Base-by-base conservation (phyloP, 2,113 vertebrate species). In the Lepus timidus region DNA sequence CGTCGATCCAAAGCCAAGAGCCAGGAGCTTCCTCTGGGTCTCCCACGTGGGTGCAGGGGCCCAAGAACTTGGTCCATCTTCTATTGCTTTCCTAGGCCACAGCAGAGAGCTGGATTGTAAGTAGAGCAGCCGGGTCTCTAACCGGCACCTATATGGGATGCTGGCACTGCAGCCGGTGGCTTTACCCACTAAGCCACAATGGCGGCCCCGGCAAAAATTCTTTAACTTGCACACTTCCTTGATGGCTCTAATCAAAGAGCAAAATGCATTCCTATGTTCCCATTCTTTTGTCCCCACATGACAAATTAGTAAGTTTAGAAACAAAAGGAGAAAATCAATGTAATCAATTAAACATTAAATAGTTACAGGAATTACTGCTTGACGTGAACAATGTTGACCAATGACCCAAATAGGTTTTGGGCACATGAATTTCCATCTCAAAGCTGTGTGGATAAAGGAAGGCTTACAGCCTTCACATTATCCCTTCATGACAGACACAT, bases 381-480 rank as follows among this genome's bases (percentile, higher is more conserved):
- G 71, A 96, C 61, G 55, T 64, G 25, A 88, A 74, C 68, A 92
- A 49, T 4, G 74, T 6, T 96, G 94, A 95, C 96, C 93, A 76
- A 5, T 23, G 88, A 96, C 95, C 96, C 96, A 95, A 51, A 97
- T 82, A 80, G 6, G 67, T 88, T 82, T 51, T 67, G 9, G 95
- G 73, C 39, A 96, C 91, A 81, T 95, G 75, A 96, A 97, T 97
- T 96, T 84, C 64, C 81, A 97, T 80, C 93, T 81, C 85, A 89
- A 82, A 97, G 97, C 91, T 89, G 82, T 93, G 86, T 84, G 97
- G 95, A 96, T 94, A 97, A 97, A 98, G 83, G 90, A 97, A 97
- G 97, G 95, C 97, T 98, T 91, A 33, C 39, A 96, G 95, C 97
- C 98, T 98, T 98, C 97, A 89, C 97, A 91, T 96, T 94, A 96